These are phyloP conservation scores for Poecilobothrus nobilitatus DNA, from an alignment of 2,888 invertebrate genomes.

Conservation along the genomic window DNA sequence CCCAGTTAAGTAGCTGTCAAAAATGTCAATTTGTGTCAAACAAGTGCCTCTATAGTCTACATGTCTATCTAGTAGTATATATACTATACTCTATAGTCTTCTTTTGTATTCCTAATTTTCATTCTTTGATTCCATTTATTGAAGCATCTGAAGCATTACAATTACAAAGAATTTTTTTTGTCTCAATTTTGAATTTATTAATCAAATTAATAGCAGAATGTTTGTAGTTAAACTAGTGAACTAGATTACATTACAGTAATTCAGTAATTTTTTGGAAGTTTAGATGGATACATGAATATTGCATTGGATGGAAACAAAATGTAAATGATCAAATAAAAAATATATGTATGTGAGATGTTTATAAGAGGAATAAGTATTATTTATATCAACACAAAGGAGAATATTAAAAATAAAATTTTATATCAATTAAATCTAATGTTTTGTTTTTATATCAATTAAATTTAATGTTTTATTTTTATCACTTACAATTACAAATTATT, in stretches of 20 bases:
- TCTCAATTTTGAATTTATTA: slow-evolving; percentile 97
- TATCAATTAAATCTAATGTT: neutral
- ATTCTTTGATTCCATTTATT: too few species aligned
- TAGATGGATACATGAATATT: slow-evolving; percentile 99
- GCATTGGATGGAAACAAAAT: slow-evolving; percentile 98
- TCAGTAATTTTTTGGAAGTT: slow-evolving; percentile 89
- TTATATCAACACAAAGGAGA: slow-evolving; percentile 84
- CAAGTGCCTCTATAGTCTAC: too few species aligned
- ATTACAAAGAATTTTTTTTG: too few species aligned
- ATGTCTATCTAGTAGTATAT: too few species aligned
- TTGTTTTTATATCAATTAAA: too few species aligned
- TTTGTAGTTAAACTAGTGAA: slow-evolving; percentile 99
- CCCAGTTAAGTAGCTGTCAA: too few species aligned
- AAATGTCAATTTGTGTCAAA: too few species aligned
- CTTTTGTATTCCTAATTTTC: slow-evolving; percentile 92
- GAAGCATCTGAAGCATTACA: too few species aligned
- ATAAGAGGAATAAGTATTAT: slow-evolving; percentile 98
- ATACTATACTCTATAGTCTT: too few species aligned
- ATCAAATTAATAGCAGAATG: slow-evolving; percentile 93
- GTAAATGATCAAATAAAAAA: slow-evolving; percentile 97
- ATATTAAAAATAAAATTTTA: slow-evolving; percentile 41
- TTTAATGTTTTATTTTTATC: too few species aligned
- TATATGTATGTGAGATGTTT: slow-evolving; percentile 99
- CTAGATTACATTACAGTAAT: slow-evolving; percentile 99
- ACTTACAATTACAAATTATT: too few species aligned